Percentiles rank a stretch among this genome's conserved stretches.
Evolutionary conservation across 2,888 invertebrate genomes (phyloP).

Genomic region (Deladenus siricidicola): DNA sequence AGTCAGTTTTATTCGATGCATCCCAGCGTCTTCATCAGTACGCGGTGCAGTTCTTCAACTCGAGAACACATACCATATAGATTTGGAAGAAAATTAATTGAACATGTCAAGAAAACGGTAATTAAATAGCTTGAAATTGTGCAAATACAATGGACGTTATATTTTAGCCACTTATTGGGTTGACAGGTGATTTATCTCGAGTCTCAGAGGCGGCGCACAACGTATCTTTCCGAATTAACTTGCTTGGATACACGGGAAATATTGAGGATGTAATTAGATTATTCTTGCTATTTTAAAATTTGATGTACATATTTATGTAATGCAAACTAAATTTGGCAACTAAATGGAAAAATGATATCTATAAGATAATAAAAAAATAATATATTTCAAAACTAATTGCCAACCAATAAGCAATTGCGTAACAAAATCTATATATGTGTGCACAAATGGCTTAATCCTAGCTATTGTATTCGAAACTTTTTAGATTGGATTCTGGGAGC

Average conservation of each 20-base stretch:
- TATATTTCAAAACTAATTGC: too few relatives aligned
- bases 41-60: slow-evolving; percentile 38
- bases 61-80: slow-evolving; percentile 36
- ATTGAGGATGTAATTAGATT: slow-evolving; percentile 44
- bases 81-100: slow-evolving; percentile 35
- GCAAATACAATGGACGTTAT: not conserved
- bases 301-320: too few relatives aligned
- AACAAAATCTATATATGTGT: too few relatives aligned
- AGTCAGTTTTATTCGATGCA: slow-evolving; percentile 18
- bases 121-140: not conserved
- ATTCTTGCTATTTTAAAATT: too few relatives aligned
- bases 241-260: slow-evolving; percentile 48
- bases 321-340: too few relatives aligned
- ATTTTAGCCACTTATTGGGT: slow-evolving; percentile 14
- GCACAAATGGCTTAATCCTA: too few relatives aligned
- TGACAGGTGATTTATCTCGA: slow-evolving; percentile 27
- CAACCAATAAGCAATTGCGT: too few relatives aligned
- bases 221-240: slow-evolving; percentile 48
- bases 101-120: slow-evolving; percentile 32
- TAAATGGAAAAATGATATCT: too few relatives aligned
- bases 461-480: too few relatives aligned
- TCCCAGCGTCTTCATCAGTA: slow-evolving; percentile 21
- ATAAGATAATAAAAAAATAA: too few relatives aligned
- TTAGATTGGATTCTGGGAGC: slow-evolving; percentile 52
- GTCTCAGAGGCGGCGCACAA: slow-evolving; percentile 25